Evolutionary conservation across 1,140 invertebrate species (phyloP), one percentile per base, ranked within the genome.

Genomic region (Drosophila equinoxialis): DNA sequence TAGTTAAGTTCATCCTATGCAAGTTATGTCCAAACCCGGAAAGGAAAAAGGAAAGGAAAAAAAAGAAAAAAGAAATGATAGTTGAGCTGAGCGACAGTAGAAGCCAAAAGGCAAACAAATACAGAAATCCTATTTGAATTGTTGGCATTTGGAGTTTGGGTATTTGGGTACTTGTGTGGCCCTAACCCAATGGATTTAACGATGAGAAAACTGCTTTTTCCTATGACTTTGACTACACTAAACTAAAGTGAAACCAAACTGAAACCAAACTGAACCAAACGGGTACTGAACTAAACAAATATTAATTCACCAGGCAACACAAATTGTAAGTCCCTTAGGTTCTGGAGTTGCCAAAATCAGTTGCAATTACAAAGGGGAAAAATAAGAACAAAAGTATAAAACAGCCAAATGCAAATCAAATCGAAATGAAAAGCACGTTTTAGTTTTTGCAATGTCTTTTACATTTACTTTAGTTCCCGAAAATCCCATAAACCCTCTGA

Each of bases 351-450:
- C 57, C 35, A 57, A 69, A 76, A 76, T 76, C 73, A 76, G 76
- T 69, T 76, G 73, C 72, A 76, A 76, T 76, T 76, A 76, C 73
- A 76, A 74, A 41, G 74, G 4, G 11, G 37, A 11, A 13, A 39
- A 39, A 39, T 7, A 37, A 39, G 33, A 60, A 60, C 30, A 48
- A 23, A 23, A 23, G 20, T 23, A 23, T 23, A 2, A 23, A 23
- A 42, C 51, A 26, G n/a, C 4, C 6, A 39, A 55, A 75, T 76
- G 48, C 48, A 68, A 76, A 76, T 74, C 72, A 74, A 74, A 74
- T 76, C 65, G 73, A 76, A 69, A 76, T 76, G 65, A 76, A 59
- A 69, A 75, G 75, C 74, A 76, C 73, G 74, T 76, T 59, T 66
- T 42, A n/a, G 33, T 39, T 60, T 30, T 39, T 64, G 73, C 73